phyloP scores from a whole-genome alignment of 1,140 invertebrate species.

The Neocloeon triangulifer region DNA sequence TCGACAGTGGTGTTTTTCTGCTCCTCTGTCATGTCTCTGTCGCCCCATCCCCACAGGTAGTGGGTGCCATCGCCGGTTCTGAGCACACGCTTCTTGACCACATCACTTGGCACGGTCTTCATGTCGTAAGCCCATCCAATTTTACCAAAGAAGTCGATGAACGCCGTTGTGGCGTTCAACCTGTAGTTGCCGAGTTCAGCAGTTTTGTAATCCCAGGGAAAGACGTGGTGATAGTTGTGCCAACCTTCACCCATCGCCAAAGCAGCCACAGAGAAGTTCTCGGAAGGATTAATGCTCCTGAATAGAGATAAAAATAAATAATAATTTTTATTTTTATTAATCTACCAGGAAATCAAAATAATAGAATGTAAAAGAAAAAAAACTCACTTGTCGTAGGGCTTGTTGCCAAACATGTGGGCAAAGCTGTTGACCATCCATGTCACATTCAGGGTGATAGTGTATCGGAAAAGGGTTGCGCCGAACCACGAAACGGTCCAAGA shows the following conservation, averaged over 20 bases:
- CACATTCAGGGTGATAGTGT: conserved; percentile 64
- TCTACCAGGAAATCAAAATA: too few relatives aligned
- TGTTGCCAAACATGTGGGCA: conserved; percentile 76
- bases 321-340: too few relatives aligned
- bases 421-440: conserved; percentile 94
- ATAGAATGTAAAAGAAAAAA: too few relatives aligned
- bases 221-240: conserved; percentile 93
- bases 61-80: conserved; percentile 61
- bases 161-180: conserved; percentile 58
- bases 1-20: conserved; percentile 40
- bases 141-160: conserved; percentile 65
- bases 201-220: conserved; percentile 86
- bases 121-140: conserved; percentile 77
- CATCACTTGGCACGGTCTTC: conserved; percentile 50
- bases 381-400: conserved; percentile 80
- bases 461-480: conserved; percentile 62
- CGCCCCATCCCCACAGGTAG: conserved; percentile 57
- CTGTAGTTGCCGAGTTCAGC: conserved; percentile 57
- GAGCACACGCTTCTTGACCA: conserved; percentile 39
- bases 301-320: too few relatives aligned
- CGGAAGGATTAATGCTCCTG: conserved; percentile 43
- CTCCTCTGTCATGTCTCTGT: conserved; percentile 45
- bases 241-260: conserved; percentile 66
- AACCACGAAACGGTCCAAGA: conserved; percentile 55
- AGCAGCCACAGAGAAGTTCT: conserved; percentile 44